Evolutionary conservation across 2,113 vertebrate species (phyloP), one percentile per base, ranked within the genome.

Genomic region (Colossoma macropomum): DNA sequence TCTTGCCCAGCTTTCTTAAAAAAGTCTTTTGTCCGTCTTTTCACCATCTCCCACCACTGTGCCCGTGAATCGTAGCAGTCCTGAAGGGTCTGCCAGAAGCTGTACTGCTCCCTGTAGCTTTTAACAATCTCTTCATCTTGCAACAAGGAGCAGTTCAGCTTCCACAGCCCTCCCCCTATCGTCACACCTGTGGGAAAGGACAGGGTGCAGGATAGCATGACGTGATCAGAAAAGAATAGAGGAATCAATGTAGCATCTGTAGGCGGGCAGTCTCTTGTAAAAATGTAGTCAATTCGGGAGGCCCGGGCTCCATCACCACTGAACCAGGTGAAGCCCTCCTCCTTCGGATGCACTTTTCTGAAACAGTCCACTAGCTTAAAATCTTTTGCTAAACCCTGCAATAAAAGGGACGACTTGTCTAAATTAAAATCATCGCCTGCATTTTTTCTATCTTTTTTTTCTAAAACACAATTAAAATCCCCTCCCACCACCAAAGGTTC

Each of bases 71-170:
- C 48, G 13, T 27, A 86, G 0, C 28, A n/a, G 66, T 77, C 79
- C 19, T 81, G 68, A 8, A 81, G 50, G 25, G 72, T 63, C 62
- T 79, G 48, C 76, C 83, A 87, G 13, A 56, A 17, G 11, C 50
- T 66, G 6, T 23, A 82, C 17, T 32, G 28, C 32, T 63, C 69
- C 45, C 48, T 70, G 9, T 50, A 77, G 1, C 11, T 0, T 0
- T 0, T 21, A 0, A 19, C 54, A 3, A 82, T 13, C 2, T 78
- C 27, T 23, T 65, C 19, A 34, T 86, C 78, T 2, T 78, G 1
- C 2, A 87, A 62, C 0, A 77, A 72, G 63, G 74, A 81, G 27
- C 80, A 76, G 70, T 85, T 87, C 17, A 83, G 80, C 28, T 80
- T 87, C 86, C 77, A 85, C 21, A 81, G 21, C 11, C 73, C 80